A percentile compares a stretch with the other conserved stretches of the same genome.
Evolutionary conservation across 1,140 invertebrate genomes (phyloP).

Genomic region (Rhopalosiphum maidis): DNA sequence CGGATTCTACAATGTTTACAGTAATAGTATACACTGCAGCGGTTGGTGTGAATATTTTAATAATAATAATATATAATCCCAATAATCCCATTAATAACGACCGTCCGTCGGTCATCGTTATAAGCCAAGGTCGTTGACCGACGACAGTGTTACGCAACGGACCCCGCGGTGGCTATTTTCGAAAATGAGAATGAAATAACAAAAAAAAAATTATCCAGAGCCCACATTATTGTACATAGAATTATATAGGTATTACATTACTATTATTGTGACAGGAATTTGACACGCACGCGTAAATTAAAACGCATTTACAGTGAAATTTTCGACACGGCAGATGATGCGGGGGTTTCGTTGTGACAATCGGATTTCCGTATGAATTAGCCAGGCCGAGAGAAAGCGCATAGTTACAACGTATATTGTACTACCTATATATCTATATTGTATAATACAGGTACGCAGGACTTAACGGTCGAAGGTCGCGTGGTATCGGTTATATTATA

Average conservation of each 20-base stretch:
- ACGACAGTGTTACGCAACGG: not conserved
- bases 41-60: not conserved
- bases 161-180: not conserved
- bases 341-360: not conserved
- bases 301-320: conserved; percentile 32
- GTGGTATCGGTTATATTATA: not conserved
- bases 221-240: not conserved
- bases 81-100: conserved; percentile 1
- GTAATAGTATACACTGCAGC: not conserved
- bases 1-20: not conserved
- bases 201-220: not conserved
- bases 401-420: not conserved
- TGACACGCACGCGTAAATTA: conserved; percentile 32
- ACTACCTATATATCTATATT: no score
- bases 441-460: not conserved
- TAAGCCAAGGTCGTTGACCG: not conserved
- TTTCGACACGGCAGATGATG: not conserved
- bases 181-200: not conserved
- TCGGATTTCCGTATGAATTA: not conserved
- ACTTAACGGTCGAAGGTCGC: not conserved
- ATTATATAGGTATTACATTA: not conserved
- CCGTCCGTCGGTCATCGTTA: not conserved
- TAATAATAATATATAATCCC: not conserved
- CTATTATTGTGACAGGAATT: conserved; percentile 15
- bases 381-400: conserved; percentile 4